Evolutionary conservation across 2,888 invertebrate genomes (phyloP), one percentile per base, ranked within the genome.

Genomic region (Noctua janthina): DNA sequence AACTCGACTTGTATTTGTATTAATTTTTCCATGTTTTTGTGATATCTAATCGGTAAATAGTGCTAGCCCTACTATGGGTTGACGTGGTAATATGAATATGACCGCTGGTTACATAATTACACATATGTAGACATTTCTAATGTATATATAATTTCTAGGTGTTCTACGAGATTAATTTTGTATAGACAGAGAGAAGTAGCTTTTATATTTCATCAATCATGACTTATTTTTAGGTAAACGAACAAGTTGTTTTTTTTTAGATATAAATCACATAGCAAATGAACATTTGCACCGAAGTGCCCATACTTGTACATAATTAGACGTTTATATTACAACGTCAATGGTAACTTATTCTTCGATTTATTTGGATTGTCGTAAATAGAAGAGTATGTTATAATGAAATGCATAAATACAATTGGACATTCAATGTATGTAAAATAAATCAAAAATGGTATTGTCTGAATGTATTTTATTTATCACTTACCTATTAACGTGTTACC

Each of bases 231-330:
- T 86, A 90, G 76, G 80, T 85, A 71, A 86, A 87, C 83, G 90
- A 90, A 86, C 88, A 90, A 89, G 81, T 86, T 89, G 86, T 90
- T 79, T 89, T 79, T 67, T 82, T 81, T 77, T 77, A 90, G 86
- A 80, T 89, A 68, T 86, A 81, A 88, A 76, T 83, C 84, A 88
- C 74, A 89, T 89, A 92, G 95, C 94, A 93, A 93, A 93, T 91
- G 81, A 84, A 87, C 83, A 85, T 93, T 94, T 92, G 94, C 94
- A 93, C 90, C 88, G 91, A 94, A 93, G 96, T 94, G 94, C 93
- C 94, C 95, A 94, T 93, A 90, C 85, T 89, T 92, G 92, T 92
- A 92, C 89, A 92, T 91, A 92, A 82, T 77, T 87, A 87, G 83
- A 76, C 85, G 84, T 89, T 87, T 89, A 83, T 87, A 89, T 92